Evolutionary conservation across 2,113 vertebrate genomes (phyloP), one percentile per base, ranked within the genome.

Genomic region (Scatophagus argus): DNA sequence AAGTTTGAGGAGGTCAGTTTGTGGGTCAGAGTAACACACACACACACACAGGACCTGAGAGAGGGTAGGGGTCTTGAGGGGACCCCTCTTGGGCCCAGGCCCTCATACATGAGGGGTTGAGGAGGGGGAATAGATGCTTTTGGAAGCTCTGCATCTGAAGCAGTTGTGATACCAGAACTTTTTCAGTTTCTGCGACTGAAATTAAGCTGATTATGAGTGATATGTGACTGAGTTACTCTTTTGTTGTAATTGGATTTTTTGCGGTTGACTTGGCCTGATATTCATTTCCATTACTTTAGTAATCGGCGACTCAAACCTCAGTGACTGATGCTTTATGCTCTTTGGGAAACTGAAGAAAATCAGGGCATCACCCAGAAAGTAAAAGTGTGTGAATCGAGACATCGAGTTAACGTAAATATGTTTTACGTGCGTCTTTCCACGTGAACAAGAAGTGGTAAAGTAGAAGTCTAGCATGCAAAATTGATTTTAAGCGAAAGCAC

Each of bases 1-100:
- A 97, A 98, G 97, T 98, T 98, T 98, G 98, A 98, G 96, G 97
- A 95, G 97, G 98, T 99, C 98, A 99, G 94, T 95, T 93, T 94
- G 94, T 89, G 94, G 97, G 97, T 97, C 97, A 98, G 91, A 77
- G 68, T 75, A 74, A 71, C 31, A 31, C 44, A 65, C 76, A 61
- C 63, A 66, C 63, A 63, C 56, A 69, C 62, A 79, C 46, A 61
- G 61, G 47, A 67, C 62, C 70, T 68, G 52, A 38, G 59, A 74
- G 66, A 46, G 72, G 71, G 81, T 17, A 54, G 58, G 83, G 86
- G 81, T 90, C 78, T 64, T 69, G 82, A 78, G 84, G 87, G 81
- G 82, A 84, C 83, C 89, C 82, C 85, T 79, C 73, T 77, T 71
- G 72, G 70, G 75, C 36, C 76, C 1, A 61, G 81, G 71, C 69